phyloP scores from a whole-genome alignment of 2,113 vertebrate species.

The Austrofundulus limnaeus region DNA sequence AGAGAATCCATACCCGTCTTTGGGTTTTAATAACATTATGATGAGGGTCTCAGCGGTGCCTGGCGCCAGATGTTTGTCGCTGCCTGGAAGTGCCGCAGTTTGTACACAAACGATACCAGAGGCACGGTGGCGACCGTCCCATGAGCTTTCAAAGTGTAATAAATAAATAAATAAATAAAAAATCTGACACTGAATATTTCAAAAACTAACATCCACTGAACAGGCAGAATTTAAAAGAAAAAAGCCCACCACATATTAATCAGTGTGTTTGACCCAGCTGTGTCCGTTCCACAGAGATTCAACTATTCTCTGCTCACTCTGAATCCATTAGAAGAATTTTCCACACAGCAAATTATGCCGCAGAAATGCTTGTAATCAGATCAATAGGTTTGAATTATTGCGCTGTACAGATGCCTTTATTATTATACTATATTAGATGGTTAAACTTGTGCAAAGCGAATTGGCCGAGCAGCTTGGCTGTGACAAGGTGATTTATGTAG shows the following conservation, averaged over 20 bases:
- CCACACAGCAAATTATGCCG: constrained; percentile 39
- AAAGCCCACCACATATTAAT: constrained; percentile 17
- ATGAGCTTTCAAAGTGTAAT: constrained; percentile 26
- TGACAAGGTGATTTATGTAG: constrained; percentile 67
- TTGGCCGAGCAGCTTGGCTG: constrained; percentile 44
- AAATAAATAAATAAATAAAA: too few relatives aligned
- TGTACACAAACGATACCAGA: constrained; percentile 22
- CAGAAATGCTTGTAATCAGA: constrained; percentile 63
- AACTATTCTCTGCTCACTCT: constrained; percentile 29
- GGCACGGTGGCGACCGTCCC: constrained; percentile 38
- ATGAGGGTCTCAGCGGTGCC: constrained; percentile 14
- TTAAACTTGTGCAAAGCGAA: constrained; percentile 59
- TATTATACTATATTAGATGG: constrained; percentile 50
- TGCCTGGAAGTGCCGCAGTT: constrained; percentile 17
- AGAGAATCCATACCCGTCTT: constrained; percentile 25
- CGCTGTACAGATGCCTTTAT: constrained; percentile 40
- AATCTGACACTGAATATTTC: constrained; percentile 43
- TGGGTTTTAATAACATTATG: constrained; percentile 33
- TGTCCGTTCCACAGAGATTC: constrained; percentile 30
- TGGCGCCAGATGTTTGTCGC: constrained; percentile 33
- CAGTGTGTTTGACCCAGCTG: constrained; percentile 28
- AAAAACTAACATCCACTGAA: constrained; percentile 35
- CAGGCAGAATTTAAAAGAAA: constrained; percentile 23
- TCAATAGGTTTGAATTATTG: constrained; percentile 66
- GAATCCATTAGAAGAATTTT: constrained; percentile 35